Conservation (phyloP, 2,888 invertebrate genomes). For the Saturnia japonica region DNA sequence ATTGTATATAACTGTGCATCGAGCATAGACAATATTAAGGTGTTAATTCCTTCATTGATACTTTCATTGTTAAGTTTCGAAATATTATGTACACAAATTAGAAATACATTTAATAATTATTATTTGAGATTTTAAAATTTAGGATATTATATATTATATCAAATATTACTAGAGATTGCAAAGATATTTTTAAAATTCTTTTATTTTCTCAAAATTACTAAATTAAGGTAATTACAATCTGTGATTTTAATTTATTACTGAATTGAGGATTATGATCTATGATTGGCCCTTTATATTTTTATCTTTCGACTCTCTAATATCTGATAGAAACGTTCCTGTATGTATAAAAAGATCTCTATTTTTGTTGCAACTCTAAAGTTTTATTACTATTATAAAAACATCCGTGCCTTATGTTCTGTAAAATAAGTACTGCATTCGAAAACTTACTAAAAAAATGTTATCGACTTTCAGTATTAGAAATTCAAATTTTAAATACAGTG, state of each 20-base stretch:
- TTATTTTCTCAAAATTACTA: conserved; percentile 54
- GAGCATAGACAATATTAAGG: conserved; percentile 12
- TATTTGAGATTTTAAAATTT: conserved; percentile 61
- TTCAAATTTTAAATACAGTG: no score
- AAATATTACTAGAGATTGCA: conserved; percentile 50
- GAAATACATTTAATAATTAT: conserved; percentile 53
- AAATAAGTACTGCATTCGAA: background rate
- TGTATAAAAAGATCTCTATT: conserved; percentile 79
- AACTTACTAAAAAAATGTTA: background rate
- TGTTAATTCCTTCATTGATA: conserved; percentile 29
- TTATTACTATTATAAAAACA: conserved; percentile 34
- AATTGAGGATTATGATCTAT: conserved; percentile 41
- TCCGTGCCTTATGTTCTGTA: background rate
- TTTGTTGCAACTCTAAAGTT: conserved; percentile 66
- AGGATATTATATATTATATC: conserved; percentile 42
- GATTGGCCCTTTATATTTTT: conserved; percentile 43
- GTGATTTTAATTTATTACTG: conserved; percentile 80
- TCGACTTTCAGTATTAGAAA: background rate
- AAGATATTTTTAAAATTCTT: conserved; percentile 40
- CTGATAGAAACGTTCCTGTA: conserved; percentile 78
- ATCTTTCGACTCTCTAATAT: conserved; percentile 57
- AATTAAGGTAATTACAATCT: conserved; percentile 72
- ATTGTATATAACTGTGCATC: conserved; percentile 63
- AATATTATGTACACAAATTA: conserved; percentile 64
- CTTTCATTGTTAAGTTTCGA: conserved; percentile 74